Base-by-base conservation (phyloP, 2,113 vertebrate species). In the Fulica atra region DNA sequence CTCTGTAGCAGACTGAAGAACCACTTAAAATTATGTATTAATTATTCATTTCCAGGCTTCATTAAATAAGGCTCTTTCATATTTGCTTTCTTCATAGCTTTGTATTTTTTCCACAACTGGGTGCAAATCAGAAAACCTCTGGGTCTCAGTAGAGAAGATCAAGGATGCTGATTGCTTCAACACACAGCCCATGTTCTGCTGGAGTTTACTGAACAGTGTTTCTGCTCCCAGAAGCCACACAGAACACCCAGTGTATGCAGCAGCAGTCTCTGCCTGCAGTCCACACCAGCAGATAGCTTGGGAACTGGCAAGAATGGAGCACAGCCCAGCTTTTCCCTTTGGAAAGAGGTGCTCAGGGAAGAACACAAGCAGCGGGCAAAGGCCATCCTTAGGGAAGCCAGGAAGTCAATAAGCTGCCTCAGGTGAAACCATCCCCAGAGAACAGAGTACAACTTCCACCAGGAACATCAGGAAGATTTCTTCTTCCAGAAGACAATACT, bases 21-120 rank as follows among this genome's bases (percentile, higher is more conserved):
- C 60, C 68, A 77, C 80, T 90, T 92, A 78, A 87, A 81, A 31
- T 69, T 31, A 86, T 38, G 16, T 59, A 83, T 93, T 83, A 59
- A 90, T 94, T 85, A 91, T 84, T 94, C 24, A 89, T 92, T 92
- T 68, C 35, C 85, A 83, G 76, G 88, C 71, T 66, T 86, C 85
- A 88, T 83, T 94, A 88, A 88, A 73, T 89, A 88, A 73, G 42
- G 29, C 77, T 51, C 38, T 94, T 78, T 51, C 26, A 16, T 76
- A 81, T 86, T 88, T 83, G 33, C 84, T 96, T 90, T 71, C 90
- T 90, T 81, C 50, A 48, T 81, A 59, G n/a, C 48, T 63, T 91
- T 83, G 71, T 73, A 36, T 83, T 94, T 96, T 86, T 90, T 38
- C 80, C 53, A 86, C 42, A 84, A 44, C 50, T 81, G 33, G 72